Base-by-base conservation (phyloP, 2,888 invertebrate species). In the Ectemnius continuus region DNA sequence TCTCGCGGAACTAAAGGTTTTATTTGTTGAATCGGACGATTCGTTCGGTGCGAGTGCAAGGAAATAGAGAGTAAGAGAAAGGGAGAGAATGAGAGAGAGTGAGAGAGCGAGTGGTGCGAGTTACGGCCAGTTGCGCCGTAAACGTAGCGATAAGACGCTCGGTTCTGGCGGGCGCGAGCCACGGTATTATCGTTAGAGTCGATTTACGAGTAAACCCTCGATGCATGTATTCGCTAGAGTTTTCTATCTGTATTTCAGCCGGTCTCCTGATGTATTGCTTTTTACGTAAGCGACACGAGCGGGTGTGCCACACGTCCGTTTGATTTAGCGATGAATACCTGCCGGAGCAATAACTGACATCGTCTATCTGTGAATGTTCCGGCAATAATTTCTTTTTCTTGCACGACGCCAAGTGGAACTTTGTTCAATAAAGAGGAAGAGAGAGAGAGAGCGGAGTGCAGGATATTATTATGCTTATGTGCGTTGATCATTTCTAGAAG, bases 141-240 rank as follows among this genome's bases (percentile, higher is more conserved):
- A 52, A 52, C 16, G 52, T 52, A 52, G n/a, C 52, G 52, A 52
- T 52, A 52, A 52, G 52, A 52, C 6, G 52, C 52, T 52, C 16
- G 16, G 52, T 16, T 52, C 52, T 14, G 52, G 16, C n/a, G 52
- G n/a, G 52, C 52, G 36, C 16, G 52, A 16, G n/a, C 52, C 52
- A 52, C 52, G 52, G 52, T 52, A 52, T 52, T 52, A 52, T 52
- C 52, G 52, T 52, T 52, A 16, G 52, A 52, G n/a, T 16, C 52
- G 52, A 52, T 52, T 52, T 52, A 52, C 52, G 52, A 16, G 52
- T 16, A 52, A 52, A 13, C n/a, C 36, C 52, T 16, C 52, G 52
- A 52, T 52, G 52, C 16, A 52, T 52, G 36, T 11, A 6, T 36
- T 36, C 36, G 36, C 36, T 36, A 16, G 52, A 14, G 52, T 52